Base-by-base conservation (phyloP, 1,140 invertebrate genomes). In the Magallana gigas region DNA sequence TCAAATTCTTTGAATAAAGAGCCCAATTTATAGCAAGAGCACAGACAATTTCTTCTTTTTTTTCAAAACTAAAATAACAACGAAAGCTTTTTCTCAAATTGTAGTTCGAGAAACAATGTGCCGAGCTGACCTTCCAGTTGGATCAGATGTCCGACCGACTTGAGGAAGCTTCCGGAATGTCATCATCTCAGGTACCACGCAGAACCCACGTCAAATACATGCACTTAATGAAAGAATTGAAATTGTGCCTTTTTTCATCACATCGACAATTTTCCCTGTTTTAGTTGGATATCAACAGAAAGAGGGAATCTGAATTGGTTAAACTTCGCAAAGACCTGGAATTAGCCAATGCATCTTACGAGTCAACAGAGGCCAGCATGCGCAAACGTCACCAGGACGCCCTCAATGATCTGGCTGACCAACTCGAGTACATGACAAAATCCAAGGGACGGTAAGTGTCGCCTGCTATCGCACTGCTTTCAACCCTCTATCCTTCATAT, bases 301-400 rank as follows among this genome's bases (percentile, higher is more conserved):
- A 94, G 88, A 90, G 93, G 60, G 94, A 95, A 71, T 58, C 87
- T n/a, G 94, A 95, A 84, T 59, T 94, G 56, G 86, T 71, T 85
- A 95, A 95, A 87, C 88, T 94, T 57, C 92, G 93, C 23, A 95
- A 95, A 90, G 94, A 95, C 86, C 84, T 94, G 29, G 94, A 95
- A 90, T 90, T 93, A 8, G 89, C 91, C 83, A 92, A 90, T 76
- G 90, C 91, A 16, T 92, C 93, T 86, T 92, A 93, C 82, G 94
- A 95, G 86, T 90, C 90, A 48, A 60, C 91, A 56, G 93, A 94
- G 87, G 83, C 91, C 29, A 94, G 91, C 88, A 89, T 94, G 87
- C 92, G 94, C 85, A 94, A 94, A 88, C 90, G 94, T 87, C 92
- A 94, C 91, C 92, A 94, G 59, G 93, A 94, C 58, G 87, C 93